phyloP scores from a whole-genome alignment of 2,113 vertebrate species.

The Oreochromis spilurus region DNA sequence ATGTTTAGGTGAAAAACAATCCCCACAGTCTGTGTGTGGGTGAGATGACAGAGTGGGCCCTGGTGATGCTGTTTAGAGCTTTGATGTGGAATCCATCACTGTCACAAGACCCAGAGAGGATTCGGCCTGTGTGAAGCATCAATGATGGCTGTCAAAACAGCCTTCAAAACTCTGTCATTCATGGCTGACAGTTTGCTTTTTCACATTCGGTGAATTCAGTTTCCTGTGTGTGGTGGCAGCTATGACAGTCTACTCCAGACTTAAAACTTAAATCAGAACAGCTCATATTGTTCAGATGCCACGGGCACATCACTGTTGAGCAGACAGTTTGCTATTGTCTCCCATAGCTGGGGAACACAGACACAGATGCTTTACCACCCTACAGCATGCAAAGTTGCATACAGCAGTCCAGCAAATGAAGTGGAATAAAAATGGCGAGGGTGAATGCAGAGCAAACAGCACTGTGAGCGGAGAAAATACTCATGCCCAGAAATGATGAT shows the following conservation, averaged over 20 bases:
- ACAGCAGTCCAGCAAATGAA: neutral
- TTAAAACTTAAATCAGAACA: neutral
- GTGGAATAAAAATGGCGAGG: neutral
- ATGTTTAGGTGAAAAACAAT: neutral
- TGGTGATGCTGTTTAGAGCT: neutral
- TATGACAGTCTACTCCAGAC: neutral
- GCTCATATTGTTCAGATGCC: neutral
- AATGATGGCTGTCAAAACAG: neutral
- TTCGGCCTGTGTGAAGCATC: neutral
- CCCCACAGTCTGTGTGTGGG: neutral
- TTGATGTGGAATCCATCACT: constrained; percentile 1
- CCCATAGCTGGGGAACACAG: neutral
- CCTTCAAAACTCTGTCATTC: neutral
- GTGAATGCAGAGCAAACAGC: neutral
- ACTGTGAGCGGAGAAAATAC: neutral
- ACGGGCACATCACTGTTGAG: neutral
- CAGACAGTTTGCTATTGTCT: neutral
- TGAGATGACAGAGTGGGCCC: neutral
- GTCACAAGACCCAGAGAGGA: neutral
- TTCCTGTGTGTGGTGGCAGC: neutral
- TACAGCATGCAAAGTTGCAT: neutral
- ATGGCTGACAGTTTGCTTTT: neutral
- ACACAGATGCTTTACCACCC: neutral
- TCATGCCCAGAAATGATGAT: neutral
- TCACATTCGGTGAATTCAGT: neutral